phyloP scores from a whole-genome alignment of 2,888 invertebrate genomes.

The Polymixis lichenea region DNA sequence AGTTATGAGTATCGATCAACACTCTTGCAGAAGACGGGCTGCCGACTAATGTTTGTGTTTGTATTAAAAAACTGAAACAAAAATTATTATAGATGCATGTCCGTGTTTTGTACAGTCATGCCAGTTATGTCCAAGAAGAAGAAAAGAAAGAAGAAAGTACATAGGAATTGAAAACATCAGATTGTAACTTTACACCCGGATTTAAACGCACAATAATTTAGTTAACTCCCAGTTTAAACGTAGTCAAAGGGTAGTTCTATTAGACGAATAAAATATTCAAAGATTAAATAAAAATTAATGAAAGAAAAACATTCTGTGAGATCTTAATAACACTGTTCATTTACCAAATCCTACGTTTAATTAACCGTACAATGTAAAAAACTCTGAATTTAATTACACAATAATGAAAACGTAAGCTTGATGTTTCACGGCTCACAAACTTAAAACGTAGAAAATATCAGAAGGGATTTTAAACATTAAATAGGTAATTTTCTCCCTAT shows the following conservation, averaged over 20 bases:
- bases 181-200: neutral
- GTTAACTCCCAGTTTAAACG: neutral
- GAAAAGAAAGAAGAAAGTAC: neutral
- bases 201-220: neutral
- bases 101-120: neutral
- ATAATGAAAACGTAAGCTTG: constrained; percentile 9
- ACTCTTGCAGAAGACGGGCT: neutral
- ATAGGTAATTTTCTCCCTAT: neutral
- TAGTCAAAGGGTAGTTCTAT: neutral
- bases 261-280: neutral
- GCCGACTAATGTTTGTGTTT: neutral
- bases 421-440: constrained; percentile 14
- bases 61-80: too few relatives aligned
- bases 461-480: neutral
- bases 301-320: neutral
- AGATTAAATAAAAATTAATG: neutral
- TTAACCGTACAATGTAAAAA: neutral
- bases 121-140: neutral
- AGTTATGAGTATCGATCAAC: too few relatives aligned
- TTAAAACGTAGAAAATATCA: constrained; percentile 1
- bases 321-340: neutral
- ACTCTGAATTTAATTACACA: neutral
- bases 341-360: neutral
- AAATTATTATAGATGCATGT: too few relatives aligned
- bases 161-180: neutral